Base-by-base conservation (phyloP, 2,113 vertebrate genomes). In the Pelvicachromis taeniatus region DNA sequence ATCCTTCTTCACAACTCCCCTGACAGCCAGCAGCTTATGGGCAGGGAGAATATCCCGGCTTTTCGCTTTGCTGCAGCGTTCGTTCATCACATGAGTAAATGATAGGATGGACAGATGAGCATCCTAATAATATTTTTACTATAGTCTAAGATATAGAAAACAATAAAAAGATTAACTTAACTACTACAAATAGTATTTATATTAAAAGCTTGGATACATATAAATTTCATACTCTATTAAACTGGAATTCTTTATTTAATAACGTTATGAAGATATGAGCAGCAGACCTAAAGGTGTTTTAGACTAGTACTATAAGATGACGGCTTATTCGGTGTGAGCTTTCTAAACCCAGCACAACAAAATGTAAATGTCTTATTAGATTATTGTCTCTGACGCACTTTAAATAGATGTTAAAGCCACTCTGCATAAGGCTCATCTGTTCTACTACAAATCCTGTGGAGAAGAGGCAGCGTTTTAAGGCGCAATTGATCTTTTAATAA, bases 401-500 rank as follows among this genome's bases (percentile, higher is more conserved):
- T 94, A 95, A 95, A 96, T 94, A 96, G 94, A 94, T 93, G 91
- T 91, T 89, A 93, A 94, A 93, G 90, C 83, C 45, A 63, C 89
- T 94, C 88, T 91, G 52, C 92, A 88, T 91, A 89, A 95, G 93
- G 91, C 92, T 87, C 93, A 95, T 95, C 94, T 96, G 95, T 85
- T 92, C 38, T 53, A 82, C 77, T 77, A 85, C 87, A 92, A 89
- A 84, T 87, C 91, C 86, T 78, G 82, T 83, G 86, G 90, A 91
- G 91, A 83, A 86, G 78, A 92, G 89, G 88, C 91, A 87, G 82
- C 90, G 92, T 95, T 96, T 96, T 91, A 94, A 95, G 94, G 93
- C 92, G 94, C 93, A 89, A 94, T 95, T 95, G 95, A 96, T 96
- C 95, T 94, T 94, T 96, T 95, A 95, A 95, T 96, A 96, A 96